These are phyloP conservation scores for Drosophila pectinifera DNA, from an alignment of 1,140 invertebrate species.

Conservation along the genomic window DNA sequence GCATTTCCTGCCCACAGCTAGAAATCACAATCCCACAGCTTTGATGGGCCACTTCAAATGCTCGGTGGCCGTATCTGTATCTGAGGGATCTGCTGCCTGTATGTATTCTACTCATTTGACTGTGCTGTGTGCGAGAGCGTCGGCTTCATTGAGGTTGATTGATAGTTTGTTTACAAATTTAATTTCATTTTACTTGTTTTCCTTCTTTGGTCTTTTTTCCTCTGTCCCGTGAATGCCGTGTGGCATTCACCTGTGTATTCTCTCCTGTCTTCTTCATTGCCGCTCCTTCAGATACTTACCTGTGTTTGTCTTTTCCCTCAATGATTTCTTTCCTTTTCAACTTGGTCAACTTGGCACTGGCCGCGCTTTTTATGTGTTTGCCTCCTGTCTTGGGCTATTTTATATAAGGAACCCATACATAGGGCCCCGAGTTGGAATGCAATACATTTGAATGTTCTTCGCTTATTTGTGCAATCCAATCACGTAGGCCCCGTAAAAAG, in stretches of 20 bases:
- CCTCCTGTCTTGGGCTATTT: conserved; percentile 24
- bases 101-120: conserved; percentile 43
- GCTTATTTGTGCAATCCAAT: conserved; percentile 64
- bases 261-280: background rate
- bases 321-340: conserved; percentile 17
- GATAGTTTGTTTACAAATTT: conserved; percentile 80
- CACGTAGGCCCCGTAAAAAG: conserved; percentile 59
- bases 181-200: conserved; percentile 61
- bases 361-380: conserved; percentile 60
- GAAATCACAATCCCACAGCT: conserved; percentile 39
- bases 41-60: conserved; percentile 55
- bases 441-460: conserved; percentile 72
- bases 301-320: conserved; percentile 37
- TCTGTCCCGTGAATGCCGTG: conserved; percentile 19
- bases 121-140: conserved; percentile 25
- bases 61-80: conserved; percentile 28
- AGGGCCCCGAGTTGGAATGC: conserved; percentile 31
- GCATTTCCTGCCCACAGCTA: conserved; percentile 72
- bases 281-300: conserved; percentile 4
- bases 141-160: conserved; percentile 66
- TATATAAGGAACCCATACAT: conserved; percentile 31
- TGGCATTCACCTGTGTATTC: conserved; percentile 51
- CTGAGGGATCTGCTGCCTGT: conserved; percentile 31
- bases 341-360: conserved; percentile 24
- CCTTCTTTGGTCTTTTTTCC: conserved; percentile 18